Evolutionary conservation across 2,888 invertebrate species (phyloP).

Genomic region (Drosophila cyrtoloma): DNA sequence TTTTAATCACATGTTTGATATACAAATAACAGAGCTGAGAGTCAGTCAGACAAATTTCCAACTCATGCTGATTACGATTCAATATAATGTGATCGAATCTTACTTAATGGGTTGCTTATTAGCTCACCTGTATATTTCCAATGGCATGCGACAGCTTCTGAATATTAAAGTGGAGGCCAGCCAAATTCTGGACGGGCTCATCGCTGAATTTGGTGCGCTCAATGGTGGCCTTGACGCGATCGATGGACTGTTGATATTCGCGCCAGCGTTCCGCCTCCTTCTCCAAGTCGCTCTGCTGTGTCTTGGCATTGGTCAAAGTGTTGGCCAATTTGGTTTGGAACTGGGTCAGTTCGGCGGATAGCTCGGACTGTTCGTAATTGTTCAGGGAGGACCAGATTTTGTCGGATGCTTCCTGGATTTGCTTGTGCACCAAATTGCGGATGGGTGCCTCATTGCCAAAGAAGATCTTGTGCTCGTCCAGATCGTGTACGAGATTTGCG

Average conservation of each 20-base stretch:
- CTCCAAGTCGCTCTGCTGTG: constrained; percentile 91
- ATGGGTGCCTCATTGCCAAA: constrained; percentile 92
- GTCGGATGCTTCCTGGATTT: constrained; percentile 93
- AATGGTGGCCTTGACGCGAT: constrained; percentile 91
- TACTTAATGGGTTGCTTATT: not conserved
- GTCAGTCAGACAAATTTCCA: not conserved
- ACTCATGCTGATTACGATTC: not conserved
- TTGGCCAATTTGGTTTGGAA: constrained; percentile 93
- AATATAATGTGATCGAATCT: not conserved
- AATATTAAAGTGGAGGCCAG: constrained; percentile 92
- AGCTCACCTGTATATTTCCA: constrained; percentile 90
- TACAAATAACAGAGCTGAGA: not conserved
- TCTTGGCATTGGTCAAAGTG: constrained; percentile 93
- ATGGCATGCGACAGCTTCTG: constrained; percentile 92
- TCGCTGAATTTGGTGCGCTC: constrained; percentile 91
- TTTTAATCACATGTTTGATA: not conserved
- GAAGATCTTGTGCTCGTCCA: constrained; percentile 95
- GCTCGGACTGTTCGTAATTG: constrained; percentile 92
- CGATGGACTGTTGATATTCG: constrained; percentile 91
- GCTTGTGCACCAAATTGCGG: constrained; percentile 92
- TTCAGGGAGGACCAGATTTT: constrained; percentile 95
- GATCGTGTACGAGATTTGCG: constrained; percentile 92
- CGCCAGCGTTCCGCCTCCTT: constrained; percentile 94
- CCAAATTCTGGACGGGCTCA: constrained; percentile 92
- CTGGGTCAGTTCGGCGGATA: constrained; percentile 92